Percentiles rank a stretch among this genome's conserved stretches.
Evolutionary conservation across 2,113 vertebrate species (phyloP).

Genomic region (Chlamydotis undulata): DNA sequence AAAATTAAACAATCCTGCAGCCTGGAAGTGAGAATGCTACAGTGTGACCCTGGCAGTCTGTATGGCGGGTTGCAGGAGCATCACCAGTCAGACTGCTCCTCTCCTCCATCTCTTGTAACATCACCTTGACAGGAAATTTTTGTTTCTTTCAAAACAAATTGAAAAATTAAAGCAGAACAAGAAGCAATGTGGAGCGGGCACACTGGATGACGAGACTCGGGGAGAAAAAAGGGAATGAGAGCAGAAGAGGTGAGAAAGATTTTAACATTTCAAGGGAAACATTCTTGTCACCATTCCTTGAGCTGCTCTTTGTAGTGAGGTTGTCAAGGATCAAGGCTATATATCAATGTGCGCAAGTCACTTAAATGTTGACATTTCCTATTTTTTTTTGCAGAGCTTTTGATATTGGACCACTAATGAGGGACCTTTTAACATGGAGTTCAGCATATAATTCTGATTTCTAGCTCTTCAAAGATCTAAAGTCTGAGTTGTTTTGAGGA

Average conservation of each 20-base stretch:
- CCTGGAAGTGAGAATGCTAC: background rate
- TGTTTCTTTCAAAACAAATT: background rate
- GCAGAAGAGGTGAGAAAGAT: background rate
- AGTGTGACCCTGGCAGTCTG: background rate
- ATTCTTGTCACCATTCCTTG: background rate
- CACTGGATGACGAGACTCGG: fast-evolving
- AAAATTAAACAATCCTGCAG: background rate
- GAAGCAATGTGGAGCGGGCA: background rate
- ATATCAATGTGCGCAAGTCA: background rate
- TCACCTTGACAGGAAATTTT: background rate
- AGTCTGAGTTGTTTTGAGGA: background rate
- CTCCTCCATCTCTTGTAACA: background rate
- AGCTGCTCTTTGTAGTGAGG: background rate
- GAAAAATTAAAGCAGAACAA: constrained; percentile 20
- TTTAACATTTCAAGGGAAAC: constrained; percentile 5
- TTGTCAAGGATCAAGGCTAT: background rate
- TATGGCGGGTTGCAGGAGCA: fast-evolving
- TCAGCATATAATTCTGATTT: constrained; percentile 17
- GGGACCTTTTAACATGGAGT: background rate
- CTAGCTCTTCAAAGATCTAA: background rate
- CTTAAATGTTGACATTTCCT: background rate
- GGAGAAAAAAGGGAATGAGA: background rate
- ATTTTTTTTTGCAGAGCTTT: constrained; percentile 7
- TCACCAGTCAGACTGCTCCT: fast-evolving
- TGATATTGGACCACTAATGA: background rate